Conservation (phyloP, 2,797 vertebrate genomes). For the Microcaecilia unicolor region DNA sequence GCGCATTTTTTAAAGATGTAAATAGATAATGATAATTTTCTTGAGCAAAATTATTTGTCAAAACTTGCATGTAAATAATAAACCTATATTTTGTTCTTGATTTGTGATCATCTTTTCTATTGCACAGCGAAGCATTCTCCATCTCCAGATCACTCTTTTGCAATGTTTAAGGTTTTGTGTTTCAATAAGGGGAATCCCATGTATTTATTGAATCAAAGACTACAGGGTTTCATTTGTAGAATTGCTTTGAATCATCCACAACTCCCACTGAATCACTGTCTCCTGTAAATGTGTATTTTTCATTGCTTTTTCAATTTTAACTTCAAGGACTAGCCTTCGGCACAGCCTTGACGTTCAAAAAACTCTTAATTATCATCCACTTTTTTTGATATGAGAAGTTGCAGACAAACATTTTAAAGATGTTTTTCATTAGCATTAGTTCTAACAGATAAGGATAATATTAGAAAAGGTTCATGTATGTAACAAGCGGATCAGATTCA, state of each 20-base stretch:
- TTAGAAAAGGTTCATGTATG: no score
- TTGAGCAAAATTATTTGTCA: conserved; percentile 46
- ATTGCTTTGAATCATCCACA: conserved; percentile 34
- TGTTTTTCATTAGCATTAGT: no score
- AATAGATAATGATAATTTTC: conserved; percentile 53
- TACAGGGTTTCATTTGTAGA: conserved; percentile 37
- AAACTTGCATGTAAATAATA: conserved; percentile 43
- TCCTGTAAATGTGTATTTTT: conserved; percentile 29
- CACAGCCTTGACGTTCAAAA: no score
- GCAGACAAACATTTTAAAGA: no score
- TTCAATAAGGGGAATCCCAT: conserved; percentile 35
- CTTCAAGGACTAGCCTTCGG: no score
- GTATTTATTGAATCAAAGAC: conserved; percentile 41
- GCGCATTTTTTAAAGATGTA: conserved; percentile 52
- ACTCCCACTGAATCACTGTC: conserved; percentile 30
- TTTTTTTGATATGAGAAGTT: no score
- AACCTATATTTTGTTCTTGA: conserved; percentile 47
- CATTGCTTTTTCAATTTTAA: no score
- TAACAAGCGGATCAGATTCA: no score
- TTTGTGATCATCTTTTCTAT: conserved; percentile 26
- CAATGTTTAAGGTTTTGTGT: conserved; percentile 28
- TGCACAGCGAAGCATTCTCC: conserved; percentile 1
- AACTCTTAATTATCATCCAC: no score
- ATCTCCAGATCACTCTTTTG: conserved; percentile 28
- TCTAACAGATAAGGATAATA: no score